These are phyloP conservation scores for Sorex araneus DNA, from an alignment of 2,113 vertebrate species.

Conservation along the genomic window DNA sequence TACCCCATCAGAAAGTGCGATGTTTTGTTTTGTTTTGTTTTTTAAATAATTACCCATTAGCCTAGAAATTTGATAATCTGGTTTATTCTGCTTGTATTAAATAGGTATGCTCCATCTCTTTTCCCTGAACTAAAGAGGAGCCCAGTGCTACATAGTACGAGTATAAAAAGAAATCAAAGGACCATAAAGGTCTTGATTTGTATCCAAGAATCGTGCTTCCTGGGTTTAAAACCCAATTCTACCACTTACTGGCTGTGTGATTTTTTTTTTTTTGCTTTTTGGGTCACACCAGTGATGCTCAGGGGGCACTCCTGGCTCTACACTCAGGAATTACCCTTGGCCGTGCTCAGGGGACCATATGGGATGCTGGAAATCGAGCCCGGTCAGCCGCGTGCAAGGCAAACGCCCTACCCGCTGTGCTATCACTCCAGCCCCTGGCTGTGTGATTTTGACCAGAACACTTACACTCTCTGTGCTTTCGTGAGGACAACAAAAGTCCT, in stretches of 20 bases:
- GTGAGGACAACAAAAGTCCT: neutral
- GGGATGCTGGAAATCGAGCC: no score
- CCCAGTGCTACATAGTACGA: neutral
- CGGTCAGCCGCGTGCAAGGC: no score
- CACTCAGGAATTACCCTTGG: no score
- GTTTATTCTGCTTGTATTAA: conserved; percentile 22
- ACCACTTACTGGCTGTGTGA: neutral
- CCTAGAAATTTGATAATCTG: neutral
- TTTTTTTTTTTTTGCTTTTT: no score
- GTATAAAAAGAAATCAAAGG: conserved; percentile 26
- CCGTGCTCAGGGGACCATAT: no score
- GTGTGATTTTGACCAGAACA: neutral
- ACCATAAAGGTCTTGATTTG: neutral
- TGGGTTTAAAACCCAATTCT: conserved; percentile 1
- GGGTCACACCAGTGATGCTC: no score
- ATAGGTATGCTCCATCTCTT: neutral
- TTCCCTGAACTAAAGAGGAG: neutral
- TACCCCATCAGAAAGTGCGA: neutral
- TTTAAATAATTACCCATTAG: neutral
- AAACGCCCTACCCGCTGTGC: no score
- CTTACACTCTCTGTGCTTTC: neutral
- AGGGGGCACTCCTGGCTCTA: no score
- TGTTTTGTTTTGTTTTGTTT: neutral
- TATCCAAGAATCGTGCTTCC: conserved; percentile 7
- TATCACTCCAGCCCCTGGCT: no score